phyloP scores from a whole-genome alignment of 2,113 vertebrate species.

The Seriola quinqueradiata region DNA sequence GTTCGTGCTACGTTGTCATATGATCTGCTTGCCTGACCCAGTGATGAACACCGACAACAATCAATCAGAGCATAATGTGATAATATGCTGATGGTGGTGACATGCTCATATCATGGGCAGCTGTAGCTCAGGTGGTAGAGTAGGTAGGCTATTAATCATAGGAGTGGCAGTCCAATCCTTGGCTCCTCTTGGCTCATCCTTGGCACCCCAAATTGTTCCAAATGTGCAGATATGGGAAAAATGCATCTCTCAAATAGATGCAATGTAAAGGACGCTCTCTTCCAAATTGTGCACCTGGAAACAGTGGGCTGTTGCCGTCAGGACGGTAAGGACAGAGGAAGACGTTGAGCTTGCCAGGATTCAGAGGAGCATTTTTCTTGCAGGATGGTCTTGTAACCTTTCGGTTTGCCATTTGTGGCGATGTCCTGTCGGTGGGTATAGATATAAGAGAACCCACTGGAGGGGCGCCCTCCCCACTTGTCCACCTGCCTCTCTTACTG shows the following conservation, averaged over 20 bases:
- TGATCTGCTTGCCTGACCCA: conserved; percentile 51
- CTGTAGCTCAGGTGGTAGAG: conserved; percentile 60
- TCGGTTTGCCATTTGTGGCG: conserved; percentile 69
- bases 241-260: background rate
- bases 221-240: background rate
- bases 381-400: conserved; percentile 71
- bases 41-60: conserved; percentile 44
- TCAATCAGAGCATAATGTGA: conserved; percentile 29
- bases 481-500: conserved; percentile 82
- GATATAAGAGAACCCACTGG: conserved; percentile 77
- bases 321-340: conserved; percentile 8
- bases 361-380: conserved; percentile 41
- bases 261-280: background rate
- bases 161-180: conserved; percentile 20
- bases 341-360: conserved; percentile 15
- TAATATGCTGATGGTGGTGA: conserved; percentile 33
- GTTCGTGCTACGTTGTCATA: background rate
- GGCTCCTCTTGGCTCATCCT: conserved; percentile 49
- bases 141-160: conserved; percentile 58
- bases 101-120: conserved; percentile 39
- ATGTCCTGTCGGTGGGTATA: conserved; percentile 54
- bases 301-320: background rate
- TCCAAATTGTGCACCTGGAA: background rate
- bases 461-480: conserved; percentile 82
- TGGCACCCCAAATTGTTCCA: conserved; percentile 15